Base-by-base conservation (phyloP, 2,888 invertebrate species). In the Dermolepida albohirtum region DNA sequence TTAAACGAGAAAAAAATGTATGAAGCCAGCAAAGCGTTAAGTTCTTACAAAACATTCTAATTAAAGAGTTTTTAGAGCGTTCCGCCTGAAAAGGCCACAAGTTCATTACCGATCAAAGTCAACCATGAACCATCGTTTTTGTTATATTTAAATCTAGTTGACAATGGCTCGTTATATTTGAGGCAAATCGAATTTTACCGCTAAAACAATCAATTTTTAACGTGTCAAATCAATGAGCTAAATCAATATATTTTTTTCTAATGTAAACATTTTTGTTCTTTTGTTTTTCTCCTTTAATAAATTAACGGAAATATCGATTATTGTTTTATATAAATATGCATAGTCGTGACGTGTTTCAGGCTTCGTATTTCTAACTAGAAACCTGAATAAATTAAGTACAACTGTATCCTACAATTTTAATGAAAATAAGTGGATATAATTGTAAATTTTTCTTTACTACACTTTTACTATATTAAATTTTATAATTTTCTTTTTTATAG, bases 41-140 rank as follows among this genome's bases (percentile, higher is more conserved):
- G 66, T 68, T 55, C 52, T 50, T 59, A 68, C 59, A 59, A 78
- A 79, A 77, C 76, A 74, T 75, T 77, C 77, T 79, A 81, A 81
- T 81, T 80, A 81, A 80, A 81, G 74, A 78, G 77, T 80, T 79
- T 80, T 80, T 81, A 22, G 77, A 69, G 65, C 75, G 81, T 81
- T 80, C 77, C 81, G 79, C 78, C 75, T 80, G 77, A 75, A 74
- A 75, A 78, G 14, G 22, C 54, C 79, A 76, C 79, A 79, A 80
- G 80, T 80, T 80, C 80, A 79, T 80, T 80, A 80, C 77, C 79
- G 77, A 77, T 76, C 75, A 76, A 74, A 74, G 74, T 71, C 74
- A 76, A 74, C 75, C 77, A 75, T 75, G 77, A 78, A 76, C 74
- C 52, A 14, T 11, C 29, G 40, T 70, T 69, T 69, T 67, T 72